These are phyloP conservation scores for Papilio gigon DNA, from an alignment of 2,888 invertebrate species.

Conservation along the genomic window DNA sequence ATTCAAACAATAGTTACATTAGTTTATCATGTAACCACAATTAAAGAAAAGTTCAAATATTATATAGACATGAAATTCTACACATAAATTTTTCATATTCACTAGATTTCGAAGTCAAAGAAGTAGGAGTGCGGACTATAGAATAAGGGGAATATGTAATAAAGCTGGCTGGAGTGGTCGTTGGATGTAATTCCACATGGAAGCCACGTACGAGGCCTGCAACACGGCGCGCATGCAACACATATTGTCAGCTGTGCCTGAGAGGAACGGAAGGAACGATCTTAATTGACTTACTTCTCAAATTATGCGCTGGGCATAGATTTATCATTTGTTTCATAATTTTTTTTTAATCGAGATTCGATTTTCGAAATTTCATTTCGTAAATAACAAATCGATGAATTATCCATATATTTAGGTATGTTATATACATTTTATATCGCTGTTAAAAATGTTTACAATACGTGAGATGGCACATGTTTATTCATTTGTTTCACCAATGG, in stretches of 20 bases:
- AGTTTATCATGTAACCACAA: not conserved
- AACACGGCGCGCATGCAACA: conserved; percentile 8
- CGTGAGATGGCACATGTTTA: not conserved
- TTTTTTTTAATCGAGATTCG: too few species aligned
- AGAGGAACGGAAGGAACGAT: conserved; percentile 21
- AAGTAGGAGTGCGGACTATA: not conserved
- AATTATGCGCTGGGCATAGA: not conserved
- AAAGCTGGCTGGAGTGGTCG: not conserved
- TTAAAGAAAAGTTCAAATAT: not conserved
- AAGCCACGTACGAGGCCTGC: conserved; percentile 22
- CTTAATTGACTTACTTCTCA: not conserved
- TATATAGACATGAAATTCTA: not conserved
- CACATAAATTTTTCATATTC: not conserved
- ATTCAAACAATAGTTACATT: conserved; percentile 1
- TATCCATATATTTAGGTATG: too few species aligned
- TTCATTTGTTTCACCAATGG: not conserved
- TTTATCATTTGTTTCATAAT: too few species aligned
- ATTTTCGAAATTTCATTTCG: too few species aligned
- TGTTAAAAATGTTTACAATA: too few species aligned
- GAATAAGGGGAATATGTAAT: conserved; percentile 25
- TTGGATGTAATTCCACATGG: conserved; percentile 20
- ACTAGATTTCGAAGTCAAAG: not conserved
- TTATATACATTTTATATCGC: too few species aligned
- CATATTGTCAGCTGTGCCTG: conserved; percentile 26
- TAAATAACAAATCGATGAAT: too few species aligned